Evolutionary conservation across 2,888 invertebrate genomes (phyloP).

Genomic region (Sphinx pinastri): DNA sequence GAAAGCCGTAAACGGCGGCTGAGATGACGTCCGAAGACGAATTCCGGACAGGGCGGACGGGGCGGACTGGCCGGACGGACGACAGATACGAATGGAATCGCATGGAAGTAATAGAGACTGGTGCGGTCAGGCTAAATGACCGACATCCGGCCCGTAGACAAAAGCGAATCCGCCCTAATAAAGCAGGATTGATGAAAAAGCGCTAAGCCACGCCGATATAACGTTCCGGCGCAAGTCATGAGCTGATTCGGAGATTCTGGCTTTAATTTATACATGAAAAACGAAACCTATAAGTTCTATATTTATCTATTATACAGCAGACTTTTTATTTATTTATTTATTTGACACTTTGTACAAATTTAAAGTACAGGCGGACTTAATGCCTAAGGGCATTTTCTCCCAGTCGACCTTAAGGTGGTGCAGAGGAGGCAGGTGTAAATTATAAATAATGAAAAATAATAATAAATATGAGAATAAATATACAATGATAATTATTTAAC

Average conservation of each 20-base stretch:
- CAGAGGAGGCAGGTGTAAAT: no score
- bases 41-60: conserved; percentile 64
- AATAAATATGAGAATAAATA: no score
- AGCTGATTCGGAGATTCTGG: conserved; percentile 31
- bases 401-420: no score
- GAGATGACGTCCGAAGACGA: conserved; percentile 74
- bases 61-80: conserved; percentile 41
- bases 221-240: conserved; percentile 43
- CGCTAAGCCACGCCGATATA: conserved; percentile 86
- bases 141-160: conserved; percentile 78
- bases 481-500: no score
- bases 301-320: no score
- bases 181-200: conserved; percentile 85
- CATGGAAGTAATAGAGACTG: conserved; percentile 77
- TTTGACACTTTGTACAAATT: no score
- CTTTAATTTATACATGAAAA: neutral
- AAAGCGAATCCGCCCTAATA: conserved; percentile 82
- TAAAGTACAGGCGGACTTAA: no score
- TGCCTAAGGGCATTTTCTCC: no score
- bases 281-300: no score
- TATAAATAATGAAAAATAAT: no score
- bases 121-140: conserved; percentile 80
- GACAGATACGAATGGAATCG: conserved; percentile 82
- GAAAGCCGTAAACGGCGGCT: conserved; percentile 58
- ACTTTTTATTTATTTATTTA: no score